Percentiles rank a stretch among this genome's conserved stretches.
Evolutionary conservation across 2,888 invertebrate genomes (phyloP).

Genomic region (Drosophila merina): DNA sequence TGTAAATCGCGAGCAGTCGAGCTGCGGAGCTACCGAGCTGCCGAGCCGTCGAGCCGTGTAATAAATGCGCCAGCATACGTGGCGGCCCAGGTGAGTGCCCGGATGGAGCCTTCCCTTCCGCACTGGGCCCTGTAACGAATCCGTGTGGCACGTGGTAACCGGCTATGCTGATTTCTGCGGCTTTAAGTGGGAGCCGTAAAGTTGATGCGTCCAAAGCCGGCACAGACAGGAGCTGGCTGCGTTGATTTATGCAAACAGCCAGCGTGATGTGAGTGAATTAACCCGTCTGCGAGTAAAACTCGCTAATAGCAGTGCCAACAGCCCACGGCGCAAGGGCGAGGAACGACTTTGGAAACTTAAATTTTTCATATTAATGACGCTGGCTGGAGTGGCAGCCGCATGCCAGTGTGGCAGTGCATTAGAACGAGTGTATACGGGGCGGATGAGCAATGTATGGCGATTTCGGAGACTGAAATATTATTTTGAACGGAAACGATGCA

Average conservation of each 20-base stretch:
- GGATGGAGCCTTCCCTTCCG: background rate
- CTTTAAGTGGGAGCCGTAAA: conserved; percentile 53
- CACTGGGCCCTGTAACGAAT: conserved; percentile 7
- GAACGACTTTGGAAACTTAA: conserved; percentile 44
- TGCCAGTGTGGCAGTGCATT: conserved; percentile 17
- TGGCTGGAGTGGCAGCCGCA: conserved; percentile 27
- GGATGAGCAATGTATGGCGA: conserved; percentile 19
- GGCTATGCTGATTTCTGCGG: conserved; percentile 71
- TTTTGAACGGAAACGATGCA: background rate
- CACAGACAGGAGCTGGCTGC: conserved; percentile 53
- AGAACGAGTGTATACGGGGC: conserved; percentile 24
- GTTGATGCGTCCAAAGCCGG: conserved; percentile 31
- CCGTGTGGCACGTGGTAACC: conserved; percentile 45
- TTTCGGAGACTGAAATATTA: background rate
- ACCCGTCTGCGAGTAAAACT: conserved; percentile 57
- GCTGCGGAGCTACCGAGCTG: background rate
- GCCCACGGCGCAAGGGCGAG: conserved; percentile 10
- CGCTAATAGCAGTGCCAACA: conserved; percentile 66
- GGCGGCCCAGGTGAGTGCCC: conserved; percentile 52
- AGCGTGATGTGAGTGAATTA: conserved; percentile 69
- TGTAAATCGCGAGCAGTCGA: conserved; percentile 48
- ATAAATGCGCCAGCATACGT: conserved; percentile 59
- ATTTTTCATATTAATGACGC: conserved; percentile 38
- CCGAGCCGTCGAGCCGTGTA: conserved; percentile 45
- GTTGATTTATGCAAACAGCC: conserved; percentile 71